A percentile compares a stretch with the other conserved stretches of the same genome.
Conservation (phyloP, 2,888 invertebrate species). For the Lapara coniferarum region DNA sequence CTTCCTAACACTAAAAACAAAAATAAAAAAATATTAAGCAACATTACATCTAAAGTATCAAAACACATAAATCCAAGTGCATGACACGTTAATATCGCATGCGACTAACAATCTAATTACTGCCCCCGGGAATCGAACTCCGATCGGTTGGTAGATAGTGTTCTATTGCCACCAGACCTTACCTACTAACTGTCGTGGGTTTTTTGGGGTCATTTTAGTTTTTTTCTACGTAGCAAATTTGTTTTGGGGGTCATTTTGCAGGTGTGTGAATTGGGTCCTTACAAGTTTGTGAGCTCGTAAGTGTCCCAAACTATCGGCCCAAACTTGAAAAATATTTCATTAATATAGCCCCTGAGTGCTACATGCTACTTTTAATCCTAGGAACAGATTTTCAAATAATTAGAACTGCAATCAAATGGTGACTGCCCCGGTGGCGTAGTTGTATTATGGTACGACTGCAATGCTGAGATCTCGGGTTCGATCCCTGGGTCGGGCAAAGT, state of each 20-base stretch:
- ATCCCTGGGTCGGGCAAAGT: no score
- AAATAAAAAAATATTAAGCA: not conserved
- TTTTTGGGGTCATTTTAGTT: slow-evolving; percentile 42
- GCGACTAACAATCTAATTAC: slow-evolving; percentile 83
- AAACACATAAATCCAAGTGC: slow-evolving; percentile 42
- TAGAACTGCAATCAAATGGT: no score
- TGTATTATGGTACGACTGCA: no score
- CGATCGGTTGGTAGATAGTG: slow-evolving; percentile 70
- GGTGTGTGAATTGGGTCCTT: not conserved
- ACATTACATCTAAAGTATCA: slow-evolving; percentile 52
- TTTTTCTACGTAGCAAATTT: slow-evolving; percentile 1
- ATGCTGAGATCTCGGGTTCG: no score
- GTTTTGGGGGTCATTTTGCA: slow-evolving; percentile 9
- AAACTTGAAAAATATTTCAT: no score
- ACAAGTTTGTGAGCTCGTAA: no score
- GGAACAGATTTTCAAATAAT: no score
- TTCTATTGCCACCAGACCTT: slow-evolving; percentile 57
- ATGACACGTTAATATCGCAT: slow-evolving; percentile 78
- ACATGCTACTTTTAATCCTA: no score
- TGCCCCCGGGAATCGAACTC: slow-evolving; percentile 80
- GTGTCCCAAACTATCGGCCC: no score
- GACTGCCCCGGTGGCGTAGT: no score
- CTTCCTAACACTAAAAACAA: not conserved
- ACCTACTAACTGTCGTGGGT: slow-evolving; percentile 35
- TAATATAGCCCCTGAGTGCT: no score